Evolutionary conservation across 2,888 invertebrate genomes (phyloP).

Genomic region (Hypomecis punctinalis): DNA sequence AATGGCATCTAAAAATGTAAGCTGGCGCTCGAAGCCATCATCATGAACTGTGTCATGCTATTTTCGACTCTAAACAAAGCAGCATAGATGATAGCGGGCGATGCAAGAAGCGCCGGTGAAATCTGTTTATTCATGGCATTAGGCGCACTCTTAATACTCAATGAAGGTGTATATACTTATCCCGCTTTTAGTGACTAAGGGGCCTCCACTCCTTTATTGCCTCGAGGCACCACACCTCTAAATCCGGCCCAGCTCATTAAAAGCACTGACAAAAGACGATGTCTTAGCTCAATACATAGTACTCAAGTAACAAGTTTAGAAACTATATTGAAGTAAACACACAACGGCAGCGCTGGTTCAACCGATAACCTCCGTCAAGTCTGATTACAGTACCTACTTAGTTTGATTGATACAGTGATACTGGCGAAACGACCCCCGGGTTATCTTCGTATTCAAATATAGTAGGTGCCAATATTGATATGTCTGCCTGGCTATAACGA

Average conservation of each 20-base stretch:
- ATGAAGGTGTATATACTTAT: background rate
- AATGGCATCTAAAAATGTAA: too few species aligned
- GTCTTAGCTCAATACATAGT: background rate
- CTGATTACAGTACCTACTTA: slow-evolving; percentile 71
- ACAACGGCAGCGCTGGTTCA: slow-evolving; percentile 26
- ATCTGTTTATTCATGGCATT: too few species aligned
- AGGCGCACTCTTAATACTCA: too few species aligned
- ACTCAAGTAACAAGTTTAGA: slow-evolving; percentile 1
- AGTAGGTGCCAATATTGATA: slow-evolving; percentile 42
- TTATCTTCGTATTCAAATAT: slow-evolving; percentile 60
- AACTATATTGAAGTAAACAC: slow-evolving; percentile 10
- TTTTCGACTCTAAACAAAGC: too few species aligned
- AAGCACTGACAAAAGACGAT: background rate
- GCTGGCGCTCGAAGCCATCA: too few species aligned
- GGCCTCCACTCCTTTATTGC: too few species aligned
- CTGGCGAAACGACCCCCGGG: slow-evolving; percentile 57
- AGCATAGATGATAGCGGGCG: too few species aligned
- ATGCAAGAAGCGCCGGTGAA: too few species aligned
- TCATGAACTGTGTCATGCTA: too few species aligned
- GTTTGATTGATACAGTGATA: slow-evolving; percentile 74
- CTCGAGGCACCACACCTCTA: too few species aligned
- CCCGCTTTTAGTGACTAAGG: too few species aligned
- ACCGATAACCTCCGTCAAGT: slow-evolving; percentile 60
- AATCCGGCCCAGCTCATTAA: background rate
- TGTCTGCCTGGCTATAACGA: slow-evolving; percentile 40